A percentile compares a stretch with the other conserved stretches of the same genome.
These are phyloP conservation scores for Hipposideros armiger DNA, from an alignment of 2,113 vertebrate genomes.

Conservation along the genomic window DNA sequence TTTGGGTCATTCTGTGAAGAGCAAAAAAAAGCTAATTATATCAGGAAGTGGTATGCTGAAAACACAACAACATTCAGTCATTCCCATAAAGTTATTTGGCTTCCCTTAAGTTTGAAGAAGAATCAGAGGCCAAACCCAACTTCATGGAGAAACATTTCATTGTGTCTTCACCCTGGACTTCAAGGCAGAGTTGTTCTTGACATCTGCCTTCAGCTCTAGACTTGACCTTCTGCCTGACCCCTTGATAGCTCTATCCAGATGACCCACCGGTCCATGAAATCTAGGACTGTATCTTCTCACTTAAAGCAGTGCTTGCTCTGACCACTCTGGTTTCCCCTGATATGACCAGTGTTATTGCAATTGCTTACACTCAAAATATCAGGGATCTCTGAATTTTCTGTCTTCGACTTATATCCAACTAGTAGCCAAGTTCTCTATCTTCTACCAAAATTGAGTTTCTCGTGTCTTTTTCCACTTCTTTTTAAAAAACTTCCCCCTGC, in stretches of 20 bases:
- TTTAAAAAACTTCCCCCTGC: not conserved
- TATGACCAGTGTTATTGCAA: not conserved
- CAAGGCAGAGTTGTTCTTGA: not conserved
- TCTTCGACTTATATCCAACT: not conserved
- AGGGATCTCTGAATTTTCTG: not conserved
- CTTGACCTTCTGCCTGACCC: not conserved
- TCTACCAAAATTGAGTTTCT: not conserved
- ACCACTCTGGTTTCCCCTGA: not conserved
- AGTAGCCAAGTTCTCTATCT: not conserved
- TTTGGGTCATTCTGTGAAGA: not conserved
- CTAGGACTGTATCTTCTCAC: not conserved
- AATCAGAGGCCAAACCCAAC: not conserved
- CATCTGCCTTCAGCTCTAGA: not conserved
- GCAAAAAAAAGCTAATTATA: not conserved
- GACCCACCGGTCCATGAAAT: not conserved
- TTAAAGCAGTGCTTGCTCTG: not conserved
- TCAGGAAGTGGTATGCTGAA: not conserved
- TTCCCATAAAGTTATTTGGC: not conserved
- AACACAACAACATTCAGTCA: not conserved
- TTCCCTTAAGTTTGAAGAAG: not conserved
- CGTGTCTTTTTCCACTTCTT: not conserved
- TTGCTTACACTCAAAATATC: not conserved
- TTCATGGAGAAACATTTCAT: not conserved
- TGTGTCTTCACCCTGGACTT: not conserved
- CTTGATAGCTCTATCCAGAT: not conserved